phyloP scores from a whole-genome alignment of 2,888 invertebrate genomes.

The Sclerodermus sp. region DNA sequence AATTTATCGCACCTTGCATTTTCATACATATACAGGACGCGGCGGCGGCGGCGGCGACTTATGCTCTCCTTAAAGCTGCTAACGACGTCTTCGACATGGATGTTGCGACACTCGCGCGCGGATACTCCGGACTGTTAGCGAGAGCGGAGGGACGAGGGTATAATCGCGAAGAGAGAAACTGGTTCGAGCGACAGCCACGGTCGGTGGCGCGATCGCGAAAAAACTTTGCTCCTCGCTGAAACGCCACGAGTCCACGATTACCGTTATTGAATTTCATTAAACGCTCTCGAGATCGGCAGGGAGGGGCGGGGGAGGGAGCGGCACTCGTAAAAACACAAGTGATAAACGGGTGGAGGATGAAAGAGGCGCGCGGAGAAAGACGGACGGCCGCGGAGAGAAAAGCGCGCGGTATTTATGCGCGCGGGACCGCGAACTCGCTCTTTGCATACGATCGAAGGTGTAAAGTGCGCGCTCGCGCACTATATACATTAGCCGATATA shows the following conservation, averaged over 20 bases:
- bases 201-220: constrained; percentile 8
- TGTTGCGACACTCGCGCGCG: constrained; percentile 13
- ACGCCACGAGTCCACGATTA: constrained; percentile 31
- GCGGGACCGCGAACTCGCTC: constrained; percentile 7
- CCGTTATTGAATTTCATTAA: constrained; percentile 41
- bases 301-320: too few species aligned
- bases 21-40: neutral
- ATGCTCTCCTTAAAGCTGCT: neutral
- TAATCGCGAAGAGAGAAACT: constrained; percentile 26
- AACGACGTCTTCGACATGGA: constrained; percentile 19
- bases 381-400: constrained; percentile 11
- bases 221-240: constrained; percentile 23
- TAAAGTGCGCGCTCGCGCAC: constrained; percentile 5
- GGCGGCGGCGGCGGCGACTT: neutral
- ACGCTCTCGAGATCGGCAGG: too few species aligned
- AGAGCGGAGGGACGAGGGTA: constrained; percentile 17
- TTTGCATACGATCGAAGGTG: constrained; percentile 26
- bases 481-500: constrained; percentile 9
- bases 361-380: too few species aligned
- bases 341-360: too few species aligned
- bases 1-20: neutral
- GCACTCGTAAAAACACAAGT: neutral
- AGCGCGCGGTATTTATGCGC: constrained; percentile 5
- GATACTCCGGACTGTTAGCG: constrained; percentile 16
- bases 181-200: constrained; percentile 22